Evolutionary conservation across 2,113 vertebrate species (phyloP), one percentile per base, ranked within the genome.

Genomic region (Pomatorhinus ruficollis): DNA sequence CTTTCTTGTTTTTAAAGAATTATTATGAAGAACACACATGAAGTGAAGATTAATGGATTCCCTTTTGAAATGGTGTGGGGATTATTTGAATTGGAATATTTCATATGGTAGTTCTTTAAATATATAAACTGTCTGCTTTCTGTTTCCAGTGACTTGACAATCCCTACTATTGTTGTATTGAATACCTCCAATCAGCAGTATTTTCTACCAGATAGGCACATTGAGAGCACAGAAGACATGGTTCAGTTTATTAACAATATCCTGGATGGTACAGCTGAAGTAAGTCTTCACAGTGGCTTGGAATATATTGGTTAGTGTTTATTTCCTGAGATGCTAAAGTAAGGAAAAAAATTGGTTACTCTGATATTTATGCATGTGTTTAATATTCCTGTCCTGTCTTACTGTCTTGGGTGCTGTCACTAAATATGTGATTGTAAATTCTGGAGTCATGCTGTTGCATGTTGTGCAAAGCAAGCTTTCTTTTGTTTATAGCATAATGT

Each of bases 131-230:
- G 2, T 83, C 83, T 89, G 15, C 69, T 96, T 95, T 95, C 37
- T 77, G 2, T 95, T 97, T 97, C 47, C 96, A 99, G 99, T 77
- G 99, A 99, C 75, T 97, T 99, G 97, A 96, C 97, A 7, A 97
- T 99, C 63, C 99, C 99, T 54, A 99, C 99, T 63, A 97, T 99
- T 78, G 98, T 99, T 97, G 98, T 99, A 77, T 96, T 99, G 96
- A 99, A 99, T 96, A 99, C 99, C 63, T 99, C 99, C 86, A 99
- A 99, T 76, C 99, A 99, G 90, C 99, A 99, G 78, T 99, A 99
- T 98, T 99, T 99, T 96, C 94, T 99, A 83, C 98, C 99, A 78
- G 93, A 97, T 27, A 98, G 98, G 93, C 96, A 98, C 31, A 97
- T 99, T n/a, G 96, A 98, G 81, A 98, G 79, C 87, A 96, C 98